Percentiles rank a stretch among this genome's conserved stretches.
These are phyloP conservation scores for Spicauda simplicius DNA, from an alignment of 2,888 invertebrate genomes.

Conservation along the genomic window DNA sequence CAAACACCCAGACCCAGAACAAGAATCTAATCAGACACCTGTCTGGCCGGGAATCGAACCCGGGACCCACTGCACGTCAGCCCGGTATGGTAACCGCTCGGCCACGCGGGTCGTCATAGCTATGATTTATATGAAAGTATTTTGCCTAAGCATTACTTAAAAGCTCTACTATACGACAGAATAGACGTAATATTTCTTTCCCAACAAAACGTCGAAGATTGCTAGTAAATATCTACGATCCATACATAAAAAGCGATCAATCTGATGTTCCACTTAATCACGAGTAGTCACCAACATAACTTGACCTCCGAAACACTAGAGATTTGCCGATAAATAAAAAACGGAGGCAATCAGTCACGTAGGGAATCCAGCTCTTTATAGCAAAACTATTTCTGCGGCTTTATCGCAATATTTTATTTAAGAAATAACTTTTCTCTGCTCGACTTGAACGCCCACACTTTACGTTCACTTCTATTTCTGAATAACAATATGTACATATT, in stretches of 20 bases:
- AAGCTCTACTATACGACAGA: slow-evolving; percentile 8
- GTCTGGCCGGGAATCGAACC: no score
- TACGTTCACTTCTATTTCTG: no score
- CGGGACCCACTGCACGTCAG: no score
- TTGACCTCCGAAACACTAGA: slow-evolving; percentile 27
- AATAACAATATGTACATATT: no score
- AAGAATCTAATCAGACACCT: no score
- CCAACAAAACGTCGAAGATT: slow-evolving; percentile 22
- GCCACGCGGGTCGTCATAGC: no score
- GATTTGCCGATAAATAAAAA: slow-evolving; percentile 30
- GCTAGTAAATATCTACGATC: slow-evolving; percentile 15
- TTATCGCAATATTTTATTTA: neutral
- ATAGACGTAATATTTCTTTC: slow-evolving; percentile 18
- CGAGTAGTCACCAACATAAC: slow-evolving; percentile 20
- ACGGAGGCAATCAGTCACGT: slow-evolving; percentile 20
- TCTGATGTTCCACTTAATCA: slow-evolving; percentile 30
- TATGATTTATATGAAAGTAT: neutral
- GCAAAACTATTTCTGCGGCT: neutral
- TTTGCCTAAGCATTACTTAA: slow-evolving; percentile 4
- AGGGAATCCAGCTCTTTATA: slow-evolving; percentile 12
- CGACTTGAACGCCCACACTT: no score
- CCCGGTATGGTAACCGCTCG: no score
- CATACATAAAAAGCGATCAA: slow-evolving; percentile 17
- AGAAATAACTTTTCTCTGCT: neutral
- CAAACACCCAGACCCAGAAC: no score